A percentile compares a stretch with the other conserved stretches of the same genome.
Evolutionary conservation across 2,888 invertebrate species (phyloP).

Genomic region (Stenchaetothrips biformis): DNA sequence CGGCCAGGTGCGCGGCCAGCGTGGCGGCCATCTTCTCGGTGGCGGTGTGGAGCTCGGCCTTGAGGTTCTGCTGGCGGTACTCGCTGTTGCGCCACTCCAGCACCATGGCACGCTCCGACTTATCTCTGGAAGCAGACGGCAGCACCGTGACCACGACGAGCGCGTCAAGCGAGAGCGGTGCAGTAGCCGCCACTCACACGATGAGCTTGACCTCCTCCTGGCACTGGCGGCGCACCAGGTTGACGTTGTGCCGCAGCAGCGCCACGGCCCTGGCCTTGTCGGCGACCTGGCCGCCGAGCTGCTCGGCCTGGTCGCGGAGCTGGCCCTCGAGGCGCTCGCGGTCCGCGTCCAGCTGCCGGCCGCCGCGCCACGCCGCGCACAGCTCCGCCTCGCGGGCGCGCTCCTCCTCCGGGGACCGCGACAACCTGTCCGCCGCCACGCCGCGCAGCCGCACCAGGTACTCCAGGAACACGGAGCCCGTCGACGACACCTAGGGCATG

Average conservation of each 20-base stretch:
- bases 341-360: conserved; percentile 1
- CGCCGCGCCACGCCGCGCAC: conserved; percentile 16
- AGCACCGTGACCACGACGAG: background rate
- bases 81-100: conserved; percentile 15
- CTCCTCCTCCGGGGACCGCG: conserved; percentile 5
- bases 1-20: conserved; percentile 12
- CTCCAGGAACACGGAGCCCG: conserved; percentile 12
- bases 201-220: conserved; percentile 15
- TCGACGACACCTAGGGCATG: background rate
- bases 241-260: conserved; percentile 9
- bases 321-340: conserved; percentile 4
- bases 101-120: conserved; percentile 17
- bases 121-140: background rate
- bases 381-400: conserved; percentile 7
- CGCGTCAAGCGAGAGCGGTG: too few relatives aligned
- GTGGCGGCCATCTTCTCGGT: background rate
- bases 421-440: conserved; percentile 1
- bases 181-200: background rate
- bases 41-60: background rate
- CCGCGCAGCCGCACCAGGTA: background rate
- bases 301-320: conserved; percentile 9
- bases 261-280: background rate
- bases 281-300: conserved; percentile 13
- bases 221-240: conserved; percentile 16
- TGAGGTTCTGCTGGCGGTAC: conserved; percentile 1